Evolutionary conservation across 2,888 invertebrate genomes (phyloP).

Genomic region (Lasioglossum oenotherae): DNA sequence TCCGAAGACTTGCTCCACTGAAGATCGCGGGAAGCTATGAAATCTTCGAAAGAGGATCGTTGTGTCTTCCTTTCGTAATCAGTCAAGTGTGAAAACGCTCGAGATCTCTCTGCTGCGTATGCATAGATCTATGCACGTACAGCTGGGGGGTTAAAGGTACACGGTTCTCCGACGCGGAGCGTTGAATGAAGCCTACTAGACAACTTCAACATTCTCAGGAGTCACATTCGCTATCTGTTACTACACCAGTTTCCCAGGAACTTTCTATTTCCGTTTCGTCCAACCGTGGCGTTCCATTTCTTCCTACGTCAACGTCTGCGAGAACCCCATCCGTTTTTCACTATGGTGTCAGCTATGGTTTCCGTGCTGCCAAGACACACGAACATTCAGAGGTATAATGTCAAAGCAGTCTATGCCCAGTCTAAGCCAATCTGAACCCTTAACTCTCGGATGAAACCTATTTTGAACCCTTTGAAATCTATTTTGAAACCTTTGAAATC

Average conservation of each 20-base stretch:
- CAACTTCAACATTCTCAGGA: conserved; percentile 33
- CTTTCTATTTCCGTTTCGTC: conserved; percentile 65
- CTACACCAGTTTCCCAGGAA: conserved; percentile 46
- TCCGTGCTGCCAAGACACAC: too few relatives aligned
- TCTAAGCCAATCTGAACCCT: too few relatives aligned
- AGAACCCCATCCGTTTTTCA: neutral
- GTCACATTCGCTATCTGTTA: conserved; percentile 43
- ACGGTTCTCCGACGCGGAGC: conserved; percentile 1
- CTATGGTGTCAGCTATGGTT: neutral
- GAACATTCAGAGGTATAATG: neutral
- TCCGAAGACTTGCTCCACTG: neutral
- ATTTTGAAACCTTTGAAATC: neutral
- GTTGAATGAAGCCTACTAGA: conserved; percentile 44
- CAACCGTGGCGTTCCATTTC: conserved; percentile 57
- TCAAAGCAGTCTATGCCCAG: neutral
- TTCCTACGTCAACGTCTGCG: conserved; percentile 31
- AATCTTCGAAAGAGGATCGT: neutral
- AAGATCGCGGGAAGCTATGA: neutral
- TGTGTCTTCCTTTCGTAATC: neutral
- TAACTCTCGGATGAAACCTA: too few relatives aligned
- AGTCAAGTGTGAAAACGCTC: neutral
- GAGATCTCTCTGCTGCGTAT: neutral
- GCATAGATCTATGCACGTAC: neutral
- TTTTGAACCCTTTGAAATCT: neutral
- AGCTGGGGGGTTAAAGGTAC: neutral